A percentile compares a stretch with the other conserved stretches of the same genome.
phyloP scores from a whole-genome alignment of 2,888 invertebrate species.

The Nemotelus pantherinus region DNA sequence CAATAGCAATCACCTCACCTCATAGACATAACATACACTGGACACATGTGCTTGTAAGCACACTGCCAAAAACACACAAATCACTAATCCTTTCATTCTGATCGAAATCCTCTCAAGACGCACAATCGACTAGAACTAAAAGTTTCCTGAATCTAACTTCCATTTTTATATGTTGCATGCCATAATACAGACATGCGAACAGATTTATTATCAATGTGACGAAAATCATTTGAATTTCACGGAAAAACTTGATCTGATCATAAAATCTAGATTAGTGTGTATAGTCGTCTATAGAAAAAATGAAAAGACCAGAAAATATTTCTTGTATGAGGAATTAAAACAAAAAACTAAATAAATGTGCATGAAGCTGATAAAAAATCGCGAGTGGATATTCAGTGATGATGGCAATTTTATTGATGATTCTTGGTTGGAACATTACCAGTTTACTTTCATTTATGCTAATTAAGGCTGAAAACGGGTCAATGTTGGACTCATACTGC shows the following conservation, averaged over 20 bases:
- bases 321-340: background rate
- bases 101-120: conserved; percentile 29
- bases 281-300: background rate
- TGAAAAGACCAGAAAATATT: background rate
- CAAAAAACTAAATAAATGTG: conserved; percentile 17
- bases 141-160: background rate
- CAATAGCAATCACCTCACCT: conserved; percentile 15
- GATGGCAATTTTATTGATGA: background rate
- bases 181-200: conserved; percentile 15
- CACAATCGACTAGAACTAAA: conserved; percentile 43
- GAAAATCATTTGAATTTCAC: conserved; percentile 10
- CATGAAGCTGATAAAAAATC: background rate
- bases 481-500: conserved; percentile 6
- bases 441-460: conserved; percentile 41
- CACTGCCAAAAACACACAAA: conserved; percentile 24
- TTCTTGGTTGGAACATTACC: conserved; percentile 24
- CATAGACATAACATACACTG: conserved; percentile 29
- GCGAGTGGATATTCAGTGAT: background rate
- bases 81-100: conserved; percentile 22
- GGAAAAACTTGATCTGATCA: conserved; percentile 36
- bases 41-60: conserved; percentile 31
- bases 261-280: conserved; percentile 26
- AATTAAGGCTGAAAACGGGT: conserved; percentile 19
- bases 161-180: conserved; percentile 20
- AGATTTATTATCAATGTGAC: conserved; percentile 12